Conservation (phyloP, 2,888 invertebrate species). For the Limenitis camilla region DNA sequence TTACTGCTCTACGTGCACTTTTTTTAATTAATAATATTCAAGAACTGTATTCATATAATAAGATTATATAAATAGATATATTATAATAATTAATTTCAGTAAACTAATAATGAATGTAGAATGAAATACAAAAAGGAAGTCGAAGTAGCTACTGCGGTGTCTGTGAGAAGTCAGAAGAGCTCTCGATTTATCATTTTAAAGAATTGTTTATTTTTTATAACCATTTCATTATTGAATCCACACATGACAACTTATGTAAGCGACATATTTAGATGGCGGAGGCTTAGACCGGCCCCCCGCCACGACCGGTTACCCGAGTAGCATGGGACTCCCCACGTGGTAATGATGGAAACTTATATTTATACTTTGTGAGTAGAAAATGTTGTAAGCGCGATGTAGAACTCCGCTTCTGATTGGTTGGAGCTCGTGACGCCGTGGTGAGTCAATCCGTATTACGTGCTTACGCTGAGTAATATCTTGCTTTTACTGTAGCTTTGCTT, state of each 20-base stretch:
- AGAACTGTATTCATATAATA: too few relatives aligned
- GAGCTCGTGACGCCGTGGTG: conserved; percentile 16
- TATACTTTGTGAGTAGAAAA: conserved; percentile 31
- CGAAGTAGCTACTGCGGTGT: conserved; percentile 42
- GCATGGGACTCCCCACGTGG: conserved; percentile 40
- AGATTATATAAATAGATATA: background rate
- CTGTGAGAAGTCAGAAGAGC: conserved; percentile 40
- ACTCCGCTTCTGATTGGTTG: conserved; percentile 32
- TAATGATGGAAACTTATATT: conserved; percentile 11
- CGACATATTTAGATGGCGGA: conserved; percentile 44
- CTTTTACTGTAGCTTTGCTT: too few relatives aligned
- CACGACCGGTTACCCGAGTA: conserved; percentile 44
- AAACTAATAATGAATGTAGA: background rate
- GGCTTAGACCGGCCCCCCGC: conserved; percentile 43
- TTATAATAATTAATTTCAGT: background rate
- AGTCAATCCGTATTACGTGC: background rate
- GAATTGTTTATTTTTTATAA: conserved; percentile 34
- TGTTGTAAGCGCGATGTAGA: conserved; percentile 50
- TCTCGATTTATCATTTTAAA: conserved; percentile 41
- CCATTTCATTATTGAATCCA: conserved; percentile 41
- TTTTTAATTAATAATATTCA: too few relatives aligned
- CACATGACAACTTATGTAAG: conserved; percentile 35
- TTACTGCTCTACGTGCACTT: too few relatives aligned
- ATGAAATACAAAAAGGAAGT: conserved; percentile 37
- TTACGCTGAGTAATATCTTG: background rate